Evolutionary conservation across 2,888 invertebrate genomes (phyloP).

Genomic region (Drosophila nr. medialis): DNA sequence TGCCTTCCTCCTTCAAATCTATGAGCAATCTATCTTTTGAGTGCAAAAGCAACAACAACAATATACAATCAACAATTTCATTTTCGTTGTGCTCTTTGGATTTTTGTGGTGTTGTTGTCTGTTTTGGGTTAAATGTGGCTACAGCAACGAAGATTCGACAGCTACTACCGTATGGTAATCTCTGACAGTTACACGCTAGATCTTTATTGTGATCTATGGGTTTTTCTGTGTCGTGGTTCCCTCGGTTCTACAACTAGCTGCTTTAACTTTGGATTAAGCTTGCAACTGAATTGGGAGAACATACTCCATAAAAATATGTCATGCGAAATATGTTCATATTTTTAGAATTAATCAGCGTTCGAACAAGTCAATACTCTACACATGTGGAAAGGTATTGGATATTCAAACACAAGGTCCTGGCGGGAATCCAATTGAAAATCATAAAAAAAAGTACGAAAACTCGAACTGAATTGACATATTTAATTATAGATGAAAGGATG

Average conservation of each 20-base stretch:
- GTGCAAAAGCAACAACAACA: slow-evolving; percentile 59
- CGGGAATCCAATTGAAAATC: neutral
- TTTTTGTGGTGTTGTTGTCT: slow-evolving; percentile 24
- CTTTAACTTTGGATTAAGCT: neutral
- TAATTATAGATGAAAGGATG: neutral
- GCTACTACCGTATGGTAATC: slow-evolving; percentile 72
- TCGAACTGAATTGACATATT: neutral
- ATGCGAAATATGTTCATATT: neutral
- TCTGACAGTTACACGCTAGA: slow-evolving; percentile 55
- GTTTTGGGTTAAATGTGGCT: slow-evolving; percentile 42
- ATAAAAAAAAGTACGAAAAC: neutral
- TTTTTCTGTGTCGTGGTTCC: neutral
- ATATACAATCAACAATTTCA: slow-evolving; percentile 71
- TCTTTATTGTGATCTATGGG: slow-evolving; percentile 72
- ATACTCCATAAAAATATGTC: neutral
- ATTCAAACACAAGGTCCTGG: neutral
- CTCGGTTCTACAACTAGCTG: neutral
- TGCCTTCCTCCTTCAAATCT: slow-evolving; percentile 49
- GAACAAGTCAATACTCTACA: neutral
- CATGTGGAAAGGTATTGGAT: neutral
- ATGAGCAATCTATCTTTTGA: slow-evolving; percentile 74
- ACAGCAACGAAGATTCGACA: slow-evolving; percentile 52
- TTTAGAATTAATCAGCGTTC: neutral
- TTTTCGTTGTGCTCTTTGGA: slow-evolving; percentile 10
- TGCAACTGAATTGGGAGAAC: neutral